A percentile compares a stretch with the other conserved stretches of the same genome.
phyloP scores from a whole-genome alignment of 2,797 vertebrate species.

The Bucorvus abyssinicus region DNA sequence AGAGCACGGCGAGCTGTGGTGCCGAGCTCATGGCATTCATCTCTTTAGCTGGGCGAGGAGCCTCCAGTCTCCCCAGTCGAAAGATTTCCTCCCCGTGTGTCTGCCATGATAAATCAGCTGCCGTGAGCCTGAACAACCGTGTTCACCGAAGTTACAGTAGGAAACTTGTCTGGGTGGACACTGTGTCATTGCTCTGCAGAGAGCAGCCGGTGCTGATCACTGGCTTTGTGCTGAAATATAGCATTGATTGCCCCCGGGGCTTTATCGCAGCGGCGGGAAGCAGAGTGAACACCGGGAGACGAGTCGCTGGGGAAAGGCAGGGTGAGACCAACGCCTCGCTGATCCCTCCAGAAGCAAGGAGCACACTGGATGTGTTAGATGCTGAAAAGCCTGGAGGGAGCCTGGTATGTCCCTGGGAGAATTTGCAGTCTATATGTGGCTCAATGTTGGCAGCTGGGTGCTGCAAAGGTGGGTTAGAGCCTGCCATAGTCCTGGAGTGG shows the following conservation, averaged over 20 bases:
- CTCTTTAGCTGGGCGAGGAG: background rate
- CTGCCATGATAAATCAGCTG: slow-evolving; percentile 32
- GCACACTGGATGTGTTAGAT: background rate
- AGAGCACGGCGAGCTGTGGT: background rate
- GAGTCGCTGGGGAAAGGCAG: background rate
- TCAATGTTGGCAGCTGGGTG: background rate
- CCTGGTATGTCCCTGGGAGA: background rate
- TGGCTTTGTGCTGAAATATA: background rate
- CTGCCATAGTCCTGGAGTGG: background rate
- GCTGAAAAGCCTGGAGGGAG: background rate
- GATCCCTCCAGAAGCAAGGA: background rate
- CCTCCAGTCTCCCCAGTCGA: background rate
- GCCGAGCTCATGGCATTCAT: background rate
- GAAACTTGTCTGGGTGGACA: slow-evolving; percentile 51
- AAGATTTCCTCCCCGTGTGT: background rate
- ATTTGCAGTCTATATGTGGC: background rate
- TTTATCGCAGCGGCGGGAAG: background rate
- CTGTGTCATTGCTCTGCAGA: slow-evolving; percentile 22
- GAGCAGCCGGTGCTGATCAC: background rate
- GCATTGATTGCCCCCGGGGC: background rate
- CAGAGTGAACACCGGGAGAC: background rate
- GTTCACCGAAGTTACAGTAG: slow-evolving; percentile 47
- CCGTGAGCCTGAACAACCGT: slow-evolving; percentile 19
- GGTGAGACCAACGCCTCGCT: background rate
- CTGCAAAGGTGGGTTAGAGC: background rate